Conservation (phyloP, 2,888 invertebrate genomes). For the Cyrtodaria siliqua region DNA sequence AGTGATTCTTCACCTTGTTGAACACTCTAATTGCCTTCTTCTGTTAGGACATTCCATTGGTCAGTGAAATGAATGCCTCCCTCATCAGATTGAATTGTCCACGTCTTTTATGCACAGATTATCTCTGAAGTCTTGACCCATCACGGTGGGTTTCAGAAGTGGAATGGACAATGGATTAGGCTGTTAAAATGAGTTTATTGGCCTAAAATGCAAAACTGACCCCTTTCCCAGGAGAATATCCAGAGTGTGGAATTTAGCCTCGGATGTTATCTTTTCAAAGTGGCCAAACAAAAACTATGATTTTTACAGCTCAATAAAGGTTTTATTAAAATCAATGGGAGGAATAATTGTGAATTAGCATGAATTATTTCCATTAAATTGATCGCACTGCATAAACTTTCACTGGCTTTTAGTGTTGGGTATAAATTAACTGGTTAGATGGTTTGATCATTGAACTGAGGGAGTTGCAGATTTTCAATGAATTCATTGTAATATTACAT, state of each 20-base stretch:
- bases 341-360: slow-evolving; percentile 37
- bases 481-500: too few relatives aligned
- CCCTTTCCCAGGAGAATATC: slow-evolving; percentile 54
- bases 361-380: slow-evolving; percentile 1
- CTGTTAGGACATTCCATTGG: too few relatives aligned
- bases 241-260: slow-evolving; percentile 44
- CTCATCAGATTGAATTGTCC: slow-evolving; percentile 21
- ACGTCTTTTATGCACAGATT: slow-evolving; percentile 49
- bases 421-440: too few relatives aligned
- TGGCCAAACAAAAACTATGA: neutral
- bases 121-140: slow-evolving; percentile 52
- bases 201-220: slow-evolving; percentile 42
- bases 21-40: too few relatives aligned
- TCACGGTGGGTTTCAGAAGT: slow-evolving; percentile 19
- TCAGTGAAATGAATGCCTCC: too few relatives aligned
- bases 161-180: slow-evolving; percentile 40
- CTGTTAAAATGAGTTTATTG: slow-evolving; percentile 48
- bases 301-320: slow-evolving; percentile 45
- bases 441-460: too few relatives aligned
- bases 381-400: neutral
- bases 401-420: too few relatives aligned
- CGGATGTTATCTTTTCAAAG: slow-evolving; percentile 8
- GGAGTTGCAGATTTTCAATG: too few relatives aligned
- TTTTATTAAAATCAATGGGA: slow-evolving; percentile 42
- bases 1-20: too few relatives aligned